Conservation (phyloP, 2,797 vertebrate species). For the Etheostoma perlongum region DNA sequence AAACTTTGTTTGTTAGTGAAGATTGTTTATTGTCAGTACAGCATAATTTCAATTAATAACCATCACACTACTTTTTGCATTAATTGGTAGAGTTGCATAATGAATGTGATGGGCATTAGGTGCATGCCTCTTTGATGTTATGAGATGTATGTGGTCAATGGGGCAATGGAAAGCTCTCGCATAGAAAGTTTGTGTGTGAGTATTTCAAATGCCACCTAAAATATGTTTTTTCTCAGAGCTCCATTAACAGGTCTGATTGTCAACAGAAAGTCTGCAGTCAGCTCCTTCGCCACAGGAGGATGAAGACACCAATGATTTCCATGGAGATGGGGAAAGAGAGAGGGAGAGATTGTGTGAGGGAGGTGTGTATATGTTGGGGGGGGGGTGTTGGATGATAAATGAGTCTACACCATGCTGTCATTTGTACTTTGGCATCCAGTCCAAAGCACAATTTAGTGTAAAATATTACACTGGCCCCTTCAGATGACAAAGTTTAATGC, state of each 20-base stretch:
- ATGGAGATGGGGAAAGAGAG: constrained; percentile 56
- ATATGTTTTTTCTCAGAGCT: constrained; percentile 18
- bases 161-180: constrained; percentile 3
- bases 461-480: constrained; percentile 78
- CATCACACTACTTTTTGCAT: constrained; percentile 23
- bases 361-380: constrained; percentile 37
- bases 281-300: constrained; percentile 44
- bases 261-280: constrained; percentile 62
- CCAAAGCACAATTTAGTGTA: constrained; percentile 82
- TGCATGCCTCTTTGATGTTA: not conserved
- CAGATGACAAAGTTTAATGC: constrained; percentile 83
- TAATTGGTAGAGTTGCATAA: constrained; percentile 8
- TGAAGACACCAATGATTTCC: constrained; percentile 61
- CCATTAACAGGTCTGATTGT: constrained; percentile 51
- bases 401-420: constrained; percentile 76
- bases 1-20: not conserved
- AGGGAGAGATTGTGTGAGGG: constrained; percentile 6
- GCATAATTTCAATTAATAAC: constrained; percentile 6
- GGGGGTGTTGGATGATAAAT: constrained; percentile 72
- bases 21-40: not conserved
- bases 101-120: not conserved
- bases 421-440: constrained; percentile 82
- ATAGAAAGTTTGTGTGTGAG: constrained; percentile 5
- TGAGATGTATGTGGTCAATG: not conserved
- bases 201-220: constrained; percentile 16